phyloP scores from a whole-genome alignment of 35 echinoderm and acorn worm species.

The Anneissia japonica region DNA sequence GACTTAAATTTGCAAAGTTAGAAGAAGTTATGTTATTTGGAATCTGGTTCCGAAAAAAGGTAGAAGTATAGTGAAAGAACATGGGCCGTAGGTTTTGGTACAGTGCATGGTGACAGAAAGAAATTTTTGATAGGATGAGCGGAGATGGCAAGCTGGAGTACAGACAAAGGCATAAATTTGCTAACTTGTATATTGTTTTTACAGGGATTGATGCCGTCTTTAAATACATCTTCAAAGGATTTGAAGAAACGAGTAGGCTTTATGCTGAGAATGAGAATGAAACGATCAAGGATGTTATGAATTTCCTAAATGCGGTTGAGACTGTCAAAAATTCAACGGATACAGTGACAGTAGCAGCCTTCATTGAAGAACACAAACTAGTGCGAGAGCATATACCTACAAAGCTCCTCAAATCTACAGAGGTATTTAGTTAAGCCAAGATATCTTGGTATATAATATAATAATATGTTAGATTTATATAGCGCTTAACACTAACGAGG shows the following conservation, averaged over 20 bases:
- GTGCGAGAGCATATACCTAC: constrained; percentile 69
- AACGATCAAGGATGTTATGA: constrained; percentile 27
- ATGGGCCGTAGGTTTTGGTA: neutral
- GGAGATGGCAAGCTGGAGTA: neutral
- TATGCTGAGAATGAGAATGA: constrained; percentile 17
- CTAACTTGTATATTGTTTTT: constrained; percentile 4
- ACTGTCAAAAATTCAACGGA: constrained; percentile 41
- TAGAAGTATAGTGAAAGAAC: neutral
- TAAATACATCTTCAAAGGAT: constrained; percentile 83
- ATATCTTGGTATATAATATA: too few relatives aligned
- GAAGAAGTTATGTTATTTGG: neutral
- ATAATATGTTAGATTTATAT: too few relatives aligned
- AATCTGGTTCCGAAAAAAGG: neutral
- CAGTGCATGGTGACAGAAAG: neutral
- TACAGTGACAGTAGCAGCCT: constrained; percentile 5
- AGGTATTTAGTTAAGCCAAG: too few relatives aligned
- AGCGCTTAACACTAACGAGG: too few relatives aligned
- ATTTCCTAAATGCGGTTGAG: constrained; percentile 65
- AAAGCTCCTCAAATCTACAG: constrained; percentile 61
- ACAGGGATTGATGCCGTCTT: constrained; percentile 61
- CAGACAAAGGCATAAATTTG: neutral
- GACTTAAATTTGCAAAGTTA: too few relatives aligned
- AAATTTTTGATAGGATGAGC: constrained; percentile 1
- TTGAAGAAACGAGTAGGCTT: constrained; percentile 12
- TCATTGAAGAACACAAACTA: constrained; percentile 80